Base-by-base conservation (phyloP, 2,888 invertebrate genomes). In the Torymus aiolomorphi region DNA sequence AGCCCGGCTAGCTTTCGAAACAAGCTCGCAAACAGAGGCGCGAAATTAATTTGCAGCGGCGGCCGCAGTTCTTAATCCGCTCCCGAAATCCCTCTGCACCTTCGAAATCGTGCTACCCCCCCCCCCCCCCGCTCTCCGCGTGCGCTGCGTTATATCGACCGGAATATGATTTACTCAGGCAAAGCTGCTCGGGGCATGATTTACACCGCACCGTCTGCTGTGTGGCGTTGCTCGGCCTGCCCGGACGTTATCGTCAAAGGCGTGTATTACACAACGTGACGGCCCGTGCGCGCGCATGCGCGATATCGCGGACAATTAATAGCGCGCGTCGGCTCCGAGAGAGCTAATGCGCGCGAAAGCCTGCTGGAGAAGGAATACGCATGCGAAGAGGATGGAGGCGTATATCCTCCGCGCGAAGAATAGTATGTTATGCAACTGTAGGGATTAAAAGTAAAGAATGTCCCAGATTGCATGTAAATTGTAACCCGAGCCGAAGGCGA, bases 351-450 rank as follows among this genome's bases (percentile, higher is more conserved):
- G 65, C 74, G 57, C 65, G 18, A 83, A 86, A 86, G 86, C 86
- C 24, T 3, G 84, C 83, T 79, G 75, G 80, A 81, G 76, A 80
- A 84, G 49, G 89, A 88, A 88, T 88, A 88, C 88, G 88, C 85
- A 88, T 88, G 88, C 88, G 88, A 87, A 86, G 86, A n/a, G n/a
- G n/a, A n/a, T n/a, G 87, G 86, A 87, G 57, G 20, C 83, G 83
- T 83, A 85, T n/a, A 83, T 81, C 82, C 82, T 82, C 80, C 82
- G 81, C 84, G 83, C 83, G 80, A n/a, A n/a, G n/a, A n/a, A n/a
- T n/a, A n/a, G n/a, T n/a, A n/a, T n/a, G n/a, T n/a, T n/a, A n/a
- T n/a, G n/a, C n/a, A n/a, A n/a, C n/a, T n/a, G n/a, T n/a, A n/a
- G n/a, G n/a, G n/a, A n/a, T n/a, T n/a, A n/a, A n/a, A n/a, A n/a